Percentiles rank a stretch among this genome's conserved stretches.
phyloP scores from a whole-genome alignment of 2,888 invertebrate species.

The Drosophila rellima region DNA sequence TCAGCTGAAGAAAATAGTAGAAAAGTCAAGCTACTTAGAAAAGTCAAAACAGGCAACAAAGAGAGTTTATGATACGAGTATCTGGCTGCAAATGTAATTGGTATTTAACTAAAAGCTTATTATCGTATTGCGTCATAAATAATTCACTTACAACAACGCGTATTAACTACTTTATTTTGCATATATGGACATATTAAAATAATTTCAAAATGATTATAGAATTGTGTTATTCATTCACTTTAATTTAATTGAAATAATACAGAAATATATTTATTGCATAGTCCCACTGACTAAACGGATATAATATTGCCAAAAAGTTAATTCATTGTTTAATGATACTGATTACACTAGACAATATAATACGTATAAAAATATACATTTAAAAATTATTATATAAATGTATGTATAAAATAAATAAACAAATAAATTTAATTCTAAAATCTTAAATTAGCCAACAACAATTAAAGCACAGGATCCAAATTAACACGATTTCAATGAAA shows the following conservation, averaged over 20 bases:
- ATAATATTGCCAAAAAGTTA: background rate
- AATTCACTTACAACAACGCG: background rate
- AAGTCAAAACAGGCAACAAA: slow-evolving; percentile 7
- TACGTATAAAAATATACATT: background rate
- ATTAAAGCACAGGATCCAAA: slow-evolving; percentile 32
- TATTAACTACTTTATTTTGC: background rate
- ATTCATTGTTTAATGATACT: background rate
- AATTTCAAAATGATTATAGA: background rate
- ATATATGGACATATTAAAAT: background rate
- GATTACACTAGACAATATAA: background rate
- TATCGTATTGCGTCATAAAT: background rate
- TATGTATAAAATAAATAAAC: background rate
- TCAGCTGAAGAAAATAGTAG: background rate
- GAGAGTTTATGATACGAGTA: no score
- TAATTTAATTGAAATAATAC: background rate
- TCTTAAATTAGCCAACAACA: background rate
- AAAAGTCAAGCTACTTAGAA: background rate
- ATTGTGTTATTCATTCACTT: background rate
- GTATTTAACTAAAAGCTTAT: background rate
- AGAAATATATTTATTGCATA: background rate
- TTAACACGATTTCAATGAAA: slow-evolving; percentile 33
- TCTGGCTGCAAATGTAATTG: background rate
- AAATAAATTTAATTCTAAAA: background rate
- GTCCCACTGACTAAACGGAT: background rate
- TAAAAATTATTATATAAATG: background rate